These are phyloP conservation scores for Iguana delicatissima DNA, from an alignment of 2,797 vertebrate species.

Conservation along the genomic window DNA sequence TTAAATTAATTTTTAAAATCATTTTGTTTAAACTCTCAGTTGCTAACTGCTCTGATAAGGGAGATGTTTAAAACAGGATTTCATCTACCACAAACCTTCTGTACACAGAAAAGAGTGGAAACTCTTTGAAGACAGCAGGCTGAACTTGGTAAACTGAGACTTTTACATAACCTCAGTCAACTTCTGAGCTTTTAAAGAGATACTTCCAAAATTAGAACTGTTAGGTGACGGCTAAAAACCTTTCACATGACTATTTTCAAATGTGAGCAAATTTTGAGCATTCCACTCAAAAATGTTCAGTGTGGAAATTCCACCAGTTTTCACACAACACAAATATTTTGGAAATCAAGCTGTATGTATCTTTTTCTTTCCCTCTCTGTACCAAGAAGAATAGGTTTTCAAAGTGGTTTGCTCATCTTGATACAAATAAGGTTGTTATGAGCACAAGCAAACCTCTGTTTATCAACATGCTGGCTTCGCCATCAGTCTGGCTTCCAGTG, in stretches of 20 bases:
- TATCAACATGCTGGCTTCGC: accelerated
- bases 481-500: neutral
- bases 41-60: neutral
- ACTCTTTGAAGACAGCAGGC: neutral
- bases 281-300: neutral
- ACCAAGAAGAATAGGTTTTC: neutral
- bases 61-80: neutral
- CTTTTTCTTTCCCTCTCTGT: neutral
- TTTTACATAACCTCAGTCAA: neutral
- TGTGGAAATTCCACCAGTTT: neutral
- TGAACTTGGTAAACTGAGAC: neutral
- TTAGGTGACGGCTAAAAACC: neutral
- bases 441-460: neutral
- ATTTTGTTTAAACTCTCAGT: neutral
- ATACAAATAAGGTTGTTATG: neutral
- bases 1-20: neutral
- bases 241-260: neutral
- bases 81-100: neutral
- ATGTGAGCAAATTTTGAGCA: neutral
- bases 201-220: neutral
- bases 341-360: neutral
- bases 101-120: neutral
- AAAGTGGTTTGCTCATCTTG: neutral
- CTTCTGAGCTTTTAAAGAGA: neutral
- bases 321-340: neutral